Evolutionary conservation across 2,797 vertebrate genomes (phyloP).

Genomic region (Apogon talboti): DNA sequence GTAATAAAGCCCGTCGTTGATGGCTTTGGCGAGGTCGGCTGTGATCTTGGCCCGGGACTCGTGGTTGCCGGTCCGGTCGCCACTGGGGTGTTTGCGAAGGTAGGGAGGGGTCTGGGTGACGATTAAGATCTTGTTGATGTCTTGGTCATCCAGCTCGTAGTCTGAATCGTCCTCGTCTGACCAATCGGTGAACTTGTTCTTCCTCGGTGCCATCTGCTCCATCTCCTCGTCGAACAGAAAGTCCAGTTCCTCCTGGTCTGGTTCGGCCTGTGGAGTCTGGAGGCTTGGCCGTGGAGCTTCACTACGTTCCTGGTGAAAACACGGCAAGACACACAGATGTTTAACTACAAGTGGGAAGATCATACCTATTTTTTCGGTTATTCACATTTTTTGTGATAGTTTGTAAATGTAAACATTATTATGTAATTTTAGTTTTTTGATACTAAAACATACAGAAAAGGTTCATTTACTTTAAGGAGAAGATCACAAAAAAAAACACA

Average conservation of each 20-base stretch:
- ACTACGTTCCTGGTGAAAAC: constrained; percentile 58
- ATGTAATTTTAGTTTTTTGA: too few relatives aligned
- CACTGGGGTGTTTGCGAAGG: constrained; percentile 87
- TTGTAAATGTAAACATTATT: too few relatives aligned
- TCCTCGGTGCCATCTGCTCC: constrained; percentile 86
- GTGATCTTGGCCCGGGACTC: constrained; percentile 88
- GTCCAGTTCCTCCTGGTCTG: constrained; percentile 92
- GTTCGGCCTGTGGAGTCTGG: constrained; percentile 50
- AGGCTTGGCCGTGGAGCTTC: constrained; percentile 33
- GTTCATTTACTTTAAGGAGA: too few relatives aligned
- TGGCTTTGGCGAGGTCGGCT: constrained; percentile 89
- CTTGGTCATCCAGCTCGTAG: constrained; percentile 93
- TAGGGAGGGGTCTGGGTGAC: constrained; percentile 93
- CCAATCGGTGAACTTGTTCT: constrained; percentile 90
- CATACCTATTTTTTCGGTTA: too few relatives aligned
- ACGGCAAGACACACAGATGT: neutral
- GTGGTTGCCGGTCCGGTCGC: constrained; percentile 86
- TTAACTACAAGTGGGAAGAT: neutral
- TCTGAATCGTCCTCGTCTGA: constrained; percentile 90
- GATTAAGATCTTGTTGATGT: constrained; percentile 94
- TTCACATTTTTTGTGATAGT: too few relatives aligned
- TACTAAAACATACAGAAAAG: too few relatives aligned
- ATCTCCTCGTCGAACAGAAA: constrained; percentile 96
- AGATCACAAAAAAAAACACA: too few relatives aligned
- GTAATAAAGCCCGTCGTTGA: constrained; percentile 93